phyloP scores from a whole-genome alignment of 2,113 vertebrate species.

The Phasianus colchicus region DNA sequence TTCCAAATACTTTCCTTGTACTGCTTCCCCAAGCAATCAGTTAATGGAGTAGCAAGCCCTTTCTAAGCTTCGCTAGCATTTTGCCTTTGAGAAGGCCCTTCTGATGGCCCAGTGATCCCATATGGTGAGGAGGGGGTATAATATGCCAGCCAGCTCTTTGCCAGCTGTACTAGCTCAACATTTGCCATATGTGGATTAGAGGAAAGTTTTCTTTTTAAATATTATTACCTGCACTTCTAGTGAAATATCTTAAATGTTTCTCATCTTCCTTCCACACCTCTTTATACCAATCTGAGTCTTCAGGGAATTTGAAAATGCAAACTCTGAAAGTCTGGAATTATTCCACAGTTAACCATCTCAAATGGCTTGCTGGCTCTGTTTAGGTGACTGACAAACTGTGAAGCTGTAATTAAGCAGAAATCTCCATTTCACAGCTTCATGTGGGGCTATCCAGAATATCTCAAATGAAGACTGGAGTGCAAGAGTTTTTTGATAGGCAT shows the following conservation, averaged over 20 bases:
- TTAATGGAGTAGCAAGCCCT: not conserved
- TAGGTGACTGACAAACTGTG: not conserved
- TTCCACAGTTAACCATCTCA: not conserved
- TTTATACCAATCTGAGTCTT: slow-evolving; percentile 6
- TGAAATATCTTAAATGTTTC: not conserved
- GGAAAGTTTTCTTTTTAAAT: not conserved
- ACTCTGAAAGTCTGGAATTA: slow-evolving; percentile 2
- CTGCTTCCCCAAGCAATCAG: not conserved
- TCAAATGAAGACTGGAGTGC: not conserved
- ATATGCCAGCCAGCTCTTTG: not conserved
- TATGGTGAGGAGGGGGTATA: not conserved
- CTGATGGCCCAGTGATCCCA: not conserved
- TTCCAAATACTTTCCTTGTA: not conserved
- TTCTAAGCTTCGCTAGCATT: not conserved
- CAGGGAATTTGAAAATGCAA: not conserved
- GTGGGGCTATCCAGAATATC: not conserved
- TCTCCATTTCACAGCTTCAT: not conserved
- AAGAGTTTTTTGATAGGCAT: not conserved
- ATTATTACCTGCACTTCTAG: not conserved
- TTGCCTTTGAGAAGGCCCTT: not conserved
- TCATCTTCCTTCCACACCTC: not conserved
- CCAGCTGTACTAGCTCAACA: not conserved
- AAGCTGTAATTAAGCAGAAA: not conserved
- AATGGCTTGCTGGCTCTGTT: not conserved
- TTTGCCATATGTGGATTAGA: not conserved